A percentile compares a stretch with the other conserved stretches of the same genome.
Conservation (phyloP, 2,113 vertebrate species). For the Notechis scutatus region DNA sequence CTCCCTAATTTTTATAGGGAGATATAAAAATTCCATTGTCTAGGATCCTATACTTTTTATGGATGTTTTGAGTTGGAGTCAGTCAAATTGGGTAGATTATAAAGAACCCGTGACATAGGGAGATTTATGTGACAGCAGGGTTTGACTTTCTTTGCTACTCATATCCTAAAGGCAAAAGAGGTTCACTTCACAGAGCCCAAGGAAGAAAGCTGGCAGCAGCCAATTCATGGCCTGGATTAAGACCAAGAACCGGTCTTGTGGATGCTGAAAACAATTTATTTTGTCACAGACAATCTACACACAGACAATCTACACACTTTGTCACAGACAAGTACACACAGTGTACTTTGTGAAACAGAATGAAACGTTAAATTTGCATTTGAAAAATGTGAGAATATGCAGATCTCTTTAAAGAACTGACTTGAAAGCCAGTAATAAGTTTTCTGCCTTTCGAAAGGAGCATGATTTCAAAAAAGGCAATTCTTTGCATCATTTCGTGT, state of each 20-base stretch:
- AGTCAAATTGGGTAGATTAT: background rate
- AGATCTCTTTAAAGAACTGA: slow-evolving; percentile 38
- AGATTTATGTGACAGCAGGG: background rate
- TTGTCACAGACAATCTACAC: slow-evolving; percentile 35
- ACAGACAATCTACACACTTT: slow-evolving; percentile 10
- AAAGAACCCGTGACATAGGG: background rate
- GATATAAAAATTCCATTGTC: background rate
- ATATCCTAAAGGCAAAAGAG: background rate
- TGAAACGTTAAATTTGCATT: slow-evolving; percentile 44
- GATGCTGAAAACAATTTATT: slow-evolving; percentile 24
- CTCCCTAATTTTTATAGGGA: background rate
- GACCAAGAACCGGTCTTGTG: background rate
- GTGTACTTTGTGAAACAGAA: slow-evolving; percentile 24
- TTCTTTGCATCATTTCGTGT: slow-evolving; percentile 46
- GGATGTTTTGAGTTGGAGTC: background rate
- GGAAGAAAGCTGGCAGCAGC: background rate
- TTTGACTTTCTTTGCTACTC: background rate
- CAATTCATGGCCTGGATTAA: background rate
- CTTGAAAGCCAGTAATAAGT: slow-evolving; percentile 43
- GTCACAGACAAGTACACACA: slow-evolving; percentile 31
- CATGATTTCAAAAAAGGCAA: slow-evolving; percentile 43
- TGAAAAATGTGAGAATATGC: slow-evolving; percentile 34
- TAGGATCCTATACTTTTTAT: background rate
- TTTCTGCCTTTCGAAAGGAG: slow-evolving; percentile 16
- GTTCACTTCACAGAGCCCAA: background rate